A percentile compares a stretch with the other conserved stretches of the same genome.
Evolutionary conservation across 2,113 vertebrate species (phyloP).

Genomic region (Otus sunia): DNA sequence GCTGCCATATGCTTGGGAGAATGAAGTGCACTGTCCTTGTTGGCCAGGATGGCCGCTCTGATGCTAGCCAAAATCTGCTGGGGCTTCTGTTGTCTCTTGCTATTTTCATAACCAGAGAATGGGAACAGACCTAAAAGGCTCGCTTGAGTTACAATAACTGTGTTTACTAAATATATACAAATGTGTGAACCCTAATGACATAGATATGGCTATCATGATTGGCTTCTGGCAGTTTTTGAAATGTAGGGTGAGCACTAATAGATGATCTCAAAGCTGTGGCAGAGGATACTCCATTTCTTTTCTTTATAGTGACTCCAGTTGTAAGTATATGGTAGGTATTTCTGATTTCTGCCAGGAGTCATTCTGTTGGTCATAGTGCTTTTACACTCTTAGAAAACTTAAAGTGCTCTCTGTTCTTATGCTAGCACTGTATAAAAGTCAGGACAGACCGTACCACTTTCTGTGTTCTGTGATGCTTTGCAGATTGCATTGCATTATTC

Average conservation of each 20-base stretch:
- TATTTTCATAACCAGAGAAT: background rate
- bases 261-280: background rate
- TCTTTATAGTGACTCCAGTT: background rate
- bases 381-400: background rate
- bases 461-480: background rate
- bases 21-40: background rate
- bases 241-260: accelerated
- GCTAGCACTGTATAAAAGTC: background rate
- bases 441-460: background rate
- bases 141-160: background rate
- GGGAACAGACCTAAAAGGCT: background rate
- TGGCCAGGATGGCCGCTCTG: background rate
- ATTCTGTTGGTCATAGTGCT: background rate
- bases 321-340: background rate
- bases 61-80: background rate
- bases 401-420: background rate
- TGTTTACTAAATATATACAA: background rate
- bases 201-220: background rate
- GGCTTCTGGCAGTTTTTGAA: background rate
- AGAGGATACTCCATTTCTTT: background rate
- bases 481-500: background rate
- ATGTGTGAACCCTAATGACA: background rate
- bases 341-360: background rate
- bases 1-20: constrained; percentile 9
- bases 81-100: background rate